phyloP scores from a whole-genome alignment of 2,797 vertebrate species.

The Sandelia bainsii region DNA sequence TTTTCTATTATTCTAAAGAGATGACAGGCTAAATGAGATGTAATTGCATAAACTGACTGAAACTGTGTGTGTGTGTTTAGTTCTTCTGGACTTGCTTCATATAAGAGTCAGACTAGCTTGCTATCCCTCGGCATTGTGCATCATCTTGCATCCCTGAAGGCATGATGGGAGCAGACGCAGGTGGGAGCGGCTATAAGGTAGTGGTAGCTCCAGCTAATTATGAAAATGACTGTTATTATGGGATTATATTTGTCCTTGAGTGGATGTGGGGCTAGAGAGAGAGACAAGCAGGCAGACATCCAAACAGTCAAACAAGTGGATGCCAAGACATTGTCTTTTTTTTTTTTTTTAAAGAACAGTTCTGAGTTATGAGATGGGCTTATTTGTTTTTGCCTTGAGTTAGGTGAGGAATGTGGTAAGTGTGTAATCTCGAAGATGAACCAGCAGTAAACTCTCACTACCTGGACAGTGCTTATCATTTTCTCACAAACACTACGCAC shows the following conservation, averaged over 20 bases:
- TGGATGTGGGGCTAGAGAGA: slow-evolving; percentile 46
- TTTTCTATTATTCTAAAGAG: slow-evolving; percentile 72
- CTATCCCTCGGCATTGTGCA: slow-evolving; percentile 1
- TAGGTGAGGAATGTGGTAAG: slow-evolving; percentile 17
- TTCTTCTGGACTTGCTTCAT: slow-evolving; percentile 37
- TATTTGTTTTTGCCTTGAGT: slow-evolving; percentile 8
- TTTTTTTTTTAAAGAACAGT: slow-evolving; percentile 16
- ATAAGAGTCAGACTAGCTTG: slow-evolving; percentile 6
- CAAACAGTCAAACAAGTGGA: slow-evolving; percentile 30
- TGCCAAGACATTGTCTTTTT: slow-evolving; percentile 4
- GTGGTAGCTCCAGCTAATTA: slow-evolving; percentile 68
- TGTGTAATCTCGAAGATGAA: slow-evolving; percentile 34
- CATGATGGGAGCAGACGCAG: slow-evolving; percentile 45
- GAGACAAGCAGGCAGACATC: slow-evolving; percentile 28
- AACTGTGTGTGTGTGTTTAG: slow-evolving; percentile 22
- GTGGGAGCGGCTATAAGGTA: slow-evolving; percentile 45
- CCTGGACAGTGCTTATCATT: slow-evolving; percentile 12
- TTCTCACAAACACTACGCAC: background rate
- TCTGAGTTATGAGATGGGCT: slow-evolving; percentile 18
- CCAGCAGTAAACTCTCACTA: slow-evolving; percentile 11
- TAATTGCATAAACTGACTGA: slow-evolving; percentile 65
- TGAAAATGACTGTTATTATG: slow-evolving; percentile 81
- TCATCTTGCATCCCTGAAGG: slow-evolving; percentile 36
- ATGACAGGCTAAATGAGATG: slow-evolving; percentile 75
- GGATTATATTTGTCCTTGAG: slow-evolving; percentile 82